phyloP scores from a whole-genome alignment of 2,888 invertebrate genomes.

The Neoscelio sp. region DNA sequence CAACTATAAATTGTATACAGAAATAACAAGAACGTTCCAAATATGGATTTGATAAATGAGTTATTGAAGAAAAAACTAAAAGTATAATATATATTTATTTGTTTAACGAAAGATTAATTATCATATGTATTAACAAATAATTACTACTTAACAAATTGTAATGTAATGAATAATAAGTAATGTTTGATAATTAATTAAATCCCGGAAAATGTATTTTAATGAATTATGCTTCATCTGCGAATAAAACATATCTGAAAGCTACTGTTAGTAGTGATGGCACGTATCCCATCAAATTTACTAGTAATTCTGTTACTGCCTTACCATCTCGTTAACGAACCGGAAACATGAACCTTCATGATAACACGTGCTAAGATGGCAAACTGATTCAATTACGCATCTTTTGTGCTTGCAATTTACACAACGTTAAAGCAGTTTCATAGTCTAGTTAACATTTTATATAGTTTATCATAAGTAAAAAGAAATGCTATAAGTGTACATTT shows the following conservation, averaged over 20 bases:
- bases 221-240: not conserved
- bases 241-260: not conserved
- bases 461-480: too few species aligned
- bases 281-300: conserved; percentile 41
- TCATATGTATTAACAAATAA: too few species aligned
- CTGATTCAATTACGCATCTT: conserved; percentile 48
- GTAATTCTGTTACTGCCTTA: conserved; percentile 43
- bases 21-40: conserved; percentile 14
- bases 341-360: conserved; percentile 32
- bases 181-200: not conserved
- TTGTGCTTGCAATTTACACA: conserved; percentile 36
- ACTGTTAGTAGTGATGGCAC: not conserved
- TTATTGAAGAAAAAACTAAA: not conserved
- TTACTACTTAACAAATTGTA: too few species aligned
- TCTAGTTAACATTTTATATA: conserved; percentile 10
- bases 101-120: too few species aligned
- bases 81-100: too few species aligned
- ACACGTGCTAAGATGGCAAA: conserved; percentile 47
- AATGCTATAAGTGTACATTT: too few species aligned
- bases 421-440: conserved; percentile 3
- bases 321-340: conserved; percentile 44
- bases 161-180: too few species aligned
- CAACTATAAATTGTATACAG: not conserved
- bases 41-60: not conserved
- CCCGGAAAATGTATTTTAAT: not conserved